phyloP scores from a whole-genome alignment of 2,113 vertebrate genomes.

The Brienomyrus brachyistius region DNA sequence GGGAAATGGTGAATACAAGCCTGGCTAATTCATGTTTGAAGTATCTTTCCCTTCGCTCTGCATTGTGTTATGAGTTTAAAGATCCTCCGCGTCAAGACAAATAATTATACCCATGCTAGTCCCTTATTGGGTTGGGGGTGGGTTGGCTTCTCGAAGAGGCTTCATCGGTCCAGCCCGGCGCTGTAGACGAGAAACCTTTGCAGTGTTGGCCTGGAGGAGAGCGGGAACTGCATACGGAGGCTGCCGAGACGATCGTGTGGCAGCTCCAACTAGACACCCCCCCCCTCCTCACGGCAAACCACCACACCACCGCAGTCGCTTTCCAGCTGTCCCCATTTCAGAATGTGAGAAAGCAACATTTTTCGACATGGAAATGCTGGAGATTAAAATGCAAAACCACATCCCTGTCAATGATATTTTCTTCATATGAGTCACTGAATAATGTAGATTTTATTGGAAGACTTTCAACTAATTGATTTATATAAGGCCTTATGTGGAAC shows the following conservation, averaged over 20 bases:
- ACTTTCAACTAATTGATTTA: constrained; percentile 20
- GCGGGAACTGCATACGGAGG: not conserved
- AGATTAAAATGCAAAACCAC: constrained; percentile 18
- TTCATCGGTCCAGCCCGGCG: not conserved
- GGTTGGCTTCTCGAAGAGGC: not conserved
- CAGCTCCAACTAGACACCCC: not conserved
- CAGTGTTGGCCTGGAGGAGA: not conserved
- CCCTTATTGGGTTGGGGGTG: not conserved
- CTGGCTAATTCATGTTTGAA: constrained; percentile 5
- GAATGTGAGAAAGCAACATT: constrained; percentile 8
- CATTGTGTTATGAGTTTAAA: not conserved
- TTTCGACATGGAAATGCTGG: not conserved
- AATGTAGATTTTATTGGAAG: constrained; percentile 21
- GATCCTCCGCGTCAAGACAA: not conserved
- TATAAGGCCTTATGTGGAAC: constrained; percentile 6
- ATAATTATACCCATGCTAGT: not conserved
- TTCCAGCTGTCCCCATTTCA: not conserved
- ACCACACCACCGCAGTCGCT: not conserved
- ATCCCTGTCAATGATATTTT: constrained; percentile 15
- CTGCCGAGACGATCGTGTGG: not conserved
- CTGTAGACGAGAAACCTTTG: not conserved
- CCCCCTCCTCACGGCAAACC: too few relatives aligned
- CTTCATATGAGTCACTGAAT: constrained; percentile 21
- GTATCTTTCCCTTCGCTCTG: not conserved
- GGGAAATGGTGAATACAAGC: not conserved